Conservation (phyloP, 2,888 invertebrate genomes). For the Megalurothrips usitatus region DNA sequence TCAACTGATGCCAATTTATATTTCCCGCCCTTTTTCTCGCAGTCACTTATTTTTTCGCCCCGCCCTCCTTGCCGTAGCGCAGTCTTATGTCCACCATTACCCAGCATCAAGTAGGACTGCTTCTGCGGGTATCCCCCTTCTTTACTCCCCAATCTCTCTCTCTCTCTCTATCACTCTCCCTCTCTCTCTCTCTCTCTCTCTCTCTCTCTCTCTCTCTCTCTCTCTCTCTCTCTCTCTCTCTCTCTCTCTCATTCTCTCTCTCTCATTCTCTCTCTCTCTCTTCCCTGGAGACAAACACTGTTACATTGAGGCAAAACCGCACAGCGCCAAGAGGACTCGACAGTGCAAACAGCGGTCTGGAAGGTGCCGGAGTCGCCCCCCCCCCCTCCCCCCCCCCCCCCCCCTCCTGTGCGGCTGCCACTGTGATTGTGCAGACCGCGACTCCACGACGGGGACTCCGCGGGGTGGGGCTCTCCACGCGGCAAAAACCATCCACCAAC, state of each 20-base stretch:
- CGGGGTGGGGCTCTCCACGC: not conserved
- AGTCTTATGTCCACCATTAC: not conserved
- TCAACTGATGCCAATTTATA: too few species aligned
- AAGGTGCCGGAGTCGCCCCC: not conserved
- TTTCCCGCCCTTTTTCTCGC: too few species aligned
- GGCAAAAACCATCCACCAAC: not conserved
- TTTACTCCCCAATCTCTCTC: not conserved
- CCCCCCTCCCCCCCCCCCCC: not conserved
- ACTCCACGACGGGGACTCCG: not conserved
- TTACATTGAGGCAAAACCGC: not conserved
- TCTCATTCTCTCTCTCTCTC: not conserved
- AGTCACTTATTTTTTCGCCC: too few species aligned
- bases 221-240: not conserved
- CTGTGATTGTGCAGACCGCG: not conserved
- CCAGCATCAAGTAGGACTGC: not conserved
- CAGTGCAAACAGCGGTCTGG: not conserved
- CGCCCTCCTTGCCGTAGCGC: not conserved
- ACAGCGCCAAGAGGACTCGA: not conserved
- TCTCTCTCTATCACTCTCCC: not conserved
- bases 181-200: not conserved
- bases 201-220: not conserved
- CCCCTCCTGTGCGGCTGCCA: not conserved
- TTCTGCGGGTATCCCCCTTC: not conserved
- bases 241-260: not conserved
- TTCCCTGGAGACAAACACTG: not conserved